phyloP scores from a whole-genome alignment of 92 coral and sea anemone species.

The Phymanthus crucifer region DNA sequence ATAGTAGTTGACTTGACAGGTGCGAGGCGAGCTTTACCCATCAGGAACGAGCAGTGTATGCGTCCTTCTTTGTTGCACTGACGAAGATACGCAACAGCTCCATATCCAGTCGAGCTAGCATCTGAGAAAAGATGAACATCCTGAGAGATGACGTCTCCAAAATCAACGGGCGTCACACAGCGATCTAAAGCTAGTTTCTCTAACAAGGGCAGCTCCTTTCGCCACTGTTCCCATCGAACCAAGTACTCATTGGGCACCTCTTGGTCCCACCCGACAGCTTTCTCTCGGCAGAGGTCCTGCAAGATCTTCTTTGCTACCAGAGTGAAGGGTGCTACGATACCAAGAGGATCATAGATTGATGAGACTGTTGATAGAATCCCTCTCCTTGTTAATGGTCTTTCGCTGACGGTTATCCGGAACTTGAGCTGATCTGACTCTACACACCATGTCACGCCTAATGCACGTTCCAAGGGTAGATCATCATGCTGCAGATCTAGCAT shows the following conservation, averaged over 20 bases:
- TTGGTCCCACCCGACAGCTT: constrained; percentile 52
- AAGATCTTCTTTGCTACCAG: constrained; percentile 59
- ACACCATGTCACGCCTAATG: constrained; percentile 56
- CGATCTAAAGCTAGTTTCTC: constrained; percentile 42
- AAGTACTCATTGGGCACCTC: constrained; percentile 37
- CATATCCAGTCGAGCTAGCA: constrained; percentile 48
- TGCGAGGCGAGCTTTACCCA: constrained; percentile 55
- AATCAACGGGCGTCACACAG: constrained; percentile 48
- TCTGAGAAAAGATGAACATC: constrained; percentile 46
- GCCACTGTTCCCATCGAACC: constrained; percentile 52
- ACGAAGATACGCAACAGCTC: constrained; percentile 49
- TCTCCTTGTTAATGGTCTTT: constrained; percentile 39
- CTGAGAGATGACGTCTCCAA: constrained; percentile 37
- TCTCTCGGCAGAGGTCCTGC: constrained; percentile 56
- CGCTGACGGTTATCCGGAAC: constrained; percentile 33
- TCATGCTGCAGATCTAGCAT: constrained; percentile 38
- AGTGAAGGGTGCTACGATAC: constrained; percentile 55
- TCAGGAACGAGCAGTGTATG: constrained; percentile 41
- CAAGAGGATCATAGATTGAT: constrained; percentile 59
- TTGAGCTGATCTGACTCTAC: constrained; percentile 51
- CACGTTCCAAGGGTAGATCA: constrained; percentile 50
- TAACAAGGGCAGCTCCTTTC: constrained; percentile 40
- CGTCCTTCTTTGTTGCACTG: constrained; percentile 15
- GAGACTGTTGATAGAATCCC: constrained; percentile 51
- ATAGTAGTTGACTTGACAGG: constrained; percentile 40